These are phyloP conservation scores for Neodiprion lecontei DNA, from an alignment of 1,140 invertebrate species.

Conservation along the genomic window DNA sequence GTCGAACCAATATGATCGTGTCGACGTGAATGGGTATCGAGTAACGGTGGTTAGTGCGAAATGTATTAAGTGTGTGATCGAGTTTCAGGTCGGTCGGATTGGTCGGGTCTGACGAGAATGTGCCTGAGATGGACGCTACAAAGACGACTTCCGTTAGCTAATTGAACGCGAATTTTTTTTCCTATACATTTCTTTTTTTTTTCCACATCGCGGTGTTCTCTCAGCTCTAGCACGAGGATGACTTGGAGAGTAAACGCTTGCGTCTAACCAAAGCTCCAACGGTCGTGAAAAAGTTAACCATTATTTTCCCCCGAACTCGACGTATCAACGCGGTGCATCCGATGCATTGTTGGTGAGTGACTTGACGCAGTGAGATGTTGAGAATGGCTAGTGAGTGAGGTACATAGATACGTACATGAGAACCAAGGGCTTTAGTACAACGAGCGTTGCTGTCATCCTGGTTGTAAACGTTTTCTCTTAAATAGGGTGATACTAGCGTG, in stretches of 20 bases:
- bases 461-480: slow-evolving; percentile 4
- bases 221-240: background rate
- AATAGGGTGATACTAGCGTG: no score
- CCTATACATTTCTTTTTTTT: slow-evolving; percentile 7
- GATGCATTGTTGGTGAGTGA: slow-evolving; percentile 46
- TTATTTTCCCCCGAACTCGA: background rate
- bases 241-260: background rate
- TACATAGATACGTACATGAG: background rate
- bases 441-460: background rate
- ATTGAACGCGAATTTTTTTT: slow-evolving; percentile 37
- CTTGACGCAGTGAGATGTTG: background rate
- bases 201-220: background rate
- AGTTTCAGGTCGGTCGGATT: background rate
- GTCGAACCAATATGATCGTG: background rate
- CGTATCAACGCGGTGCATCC: slow-evolving; percentile 32
- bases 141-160: slow-evolving; percentile 37
- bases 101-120: slow-evolving; percentile 22
- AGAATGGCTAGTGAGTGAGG: background rate
- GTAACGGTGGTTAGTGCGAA: background rate
- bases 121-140: slow-evolving; percentile 41
- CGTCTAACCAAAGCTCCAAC: background rate
- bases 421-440: background rate
- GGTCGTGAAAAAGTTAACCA: background rate
- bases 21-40: background rate
- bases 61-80: background rate